Base-by-base conservation (phyloP, 92 coral and sea anemone species). In the Porites evermanni region DNA sequence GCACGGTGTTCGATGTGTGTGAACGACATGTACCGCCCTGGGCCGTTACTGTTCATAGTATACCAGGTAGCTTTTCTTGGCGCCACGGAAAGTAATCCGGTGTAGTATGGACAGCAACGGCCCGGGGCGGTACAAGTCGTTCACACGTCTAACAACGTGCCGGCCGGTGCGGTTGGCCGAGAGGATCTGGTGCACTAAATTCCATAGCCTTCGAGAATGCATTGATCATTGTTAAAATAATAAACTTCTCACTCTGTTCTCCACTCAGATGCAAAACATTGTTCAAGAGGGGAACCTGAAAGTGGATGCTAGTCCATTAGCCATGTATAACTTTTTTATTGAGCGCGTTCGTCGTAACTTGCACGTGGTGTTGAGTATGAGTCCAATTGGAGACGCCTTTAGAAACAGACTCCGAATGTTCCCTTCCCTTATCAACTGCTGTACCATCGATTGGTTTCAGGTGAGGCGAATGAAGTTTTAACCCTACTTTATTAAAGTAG, bases 361-460 rank as follows among this genome's bases (percentile, higher is more conserved):
- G 12, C 99, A 97, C 87, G 96, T 97, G 80, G 98, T 97, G 44
- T 88, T 97, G 53, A 84, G 98, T 16, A 95, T 97, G 99, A 97
- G 99, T 87, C 99, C 99, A 13, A 93, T 97, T 13, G 99, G 99
- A 12, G 98, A 95, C 75, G 94, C 99, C 23, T 97, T 97, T 63
- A 93, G 99, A 17, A 97, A 97, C 89, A 90, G 99, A 61, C 95
- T 97, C 51, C 94, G 99, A 53, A 97, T 91, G 94, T 97, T 97
- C 67, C 99, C 99, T 1, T 97, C 99, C 8, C 91, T 97, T 26
- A 97, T 97, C 78, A 97, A 97, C 89, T 97, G 99, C 86, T 97
- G 99, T 67, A 97, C 99, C 1, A 97, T 97, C 68, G 99, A 97
- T 84, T 97, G 99, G 99, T 97, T 97, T 83, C 99, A 97, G 98